Percentiles rank a stretch among this genome's conserved stretches.
Conservation (phyloP, 1,140 invertebrate genomes). For the Lordiphosa stackelbergi region DNA sequence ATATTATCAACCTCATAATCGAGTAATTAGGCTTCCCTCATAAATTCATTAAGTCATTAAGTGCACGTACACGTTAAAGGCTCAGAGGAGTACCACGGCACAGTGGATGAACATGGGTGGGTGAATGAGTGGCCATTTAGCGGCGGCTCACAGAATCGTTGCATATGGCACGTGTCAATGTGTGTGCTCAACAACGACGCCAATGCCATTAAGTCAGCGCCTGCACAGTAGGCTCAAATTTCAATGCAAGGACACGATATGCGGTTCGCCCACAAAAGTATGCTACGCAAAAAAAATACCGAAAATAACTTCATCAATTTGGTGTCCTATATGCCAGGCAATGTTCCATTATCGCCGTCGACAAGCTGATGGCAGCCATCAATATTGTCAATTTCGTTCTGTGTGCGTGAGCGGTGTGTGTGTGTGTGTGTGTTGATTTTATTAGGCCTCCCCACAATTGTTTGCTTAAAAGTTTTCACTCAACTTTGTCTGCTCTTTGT, state of each 20-base stretch:
- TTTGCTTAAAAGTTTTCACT: constrained; percentile 69
- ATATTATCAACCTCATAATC: neutral
- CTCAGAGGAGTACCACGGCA: neutral
- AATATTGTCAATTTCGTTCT: constrained; percentile 23
- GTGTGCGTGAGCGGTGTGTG: neutral
- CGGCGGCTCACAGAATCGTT: constrained; percentile 28
- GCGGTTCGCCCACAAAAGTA: constrained; percentile 18
- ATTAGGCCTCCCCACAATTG: constrained; percentile 63
- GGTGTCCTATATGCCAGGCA: constrained; percentile 16
- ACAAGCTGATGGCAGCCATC: constrained; percentile 18
- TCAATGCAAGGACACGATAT: constrained; percentile 38
- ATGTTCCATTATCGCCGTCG: constrained; percentile 13
- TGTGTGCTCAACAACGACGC: constrained; percentile 27
- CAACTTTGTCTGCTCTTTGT: constrained; percentile 37
- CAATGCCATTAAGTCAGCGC: constrained; percentile 46
- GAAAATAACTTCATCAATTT: constrained; percentile 51
- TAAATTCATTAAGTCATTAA: constrained; percentile 55
- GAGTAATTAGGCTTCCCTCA: constrained; percentile 38
- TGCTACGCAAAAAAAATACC: constrained; percentile 18
- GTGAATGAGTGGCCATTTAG: constrained; percentile 1
- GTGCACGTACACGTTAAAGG: constrained; percentile 26
- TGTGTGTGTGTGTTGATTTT: constrained; percentile 38
- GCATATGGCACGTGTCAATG: constrained; percentile 39
- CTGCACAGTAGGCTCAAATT: constrained; percentile 39
- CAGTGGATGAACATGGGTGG: neutral